A percentile compares a stretch with the other conserved stretches of the same genome.
These are phyloP conservation scores for Poicephalus gulielmi DNA, from an alignment of 2,113 vertebrate genomes.

Conservation along the genomic window DNA sequence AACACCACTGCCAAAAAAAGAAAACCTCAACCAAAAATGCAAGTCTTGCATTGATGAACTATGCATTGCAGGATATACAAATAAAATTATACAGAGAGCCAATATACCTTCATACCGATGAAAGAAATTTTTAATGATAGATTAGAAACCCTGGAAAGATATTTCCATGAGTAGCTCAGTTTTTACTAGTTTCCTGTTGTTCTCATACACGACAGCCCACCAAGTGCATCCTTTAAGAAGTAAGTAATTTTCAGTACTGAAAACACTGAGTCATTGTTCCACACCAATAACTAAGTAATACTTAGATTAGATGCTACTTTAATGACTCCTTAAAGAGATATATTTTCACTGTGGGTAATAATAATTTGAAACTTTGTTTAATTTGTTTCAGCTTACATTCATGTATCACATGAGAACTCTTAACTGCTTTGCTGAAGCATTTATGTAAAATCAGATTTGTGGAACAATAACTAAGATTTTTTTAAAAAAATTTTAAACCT, in stretches of 20 bases:
- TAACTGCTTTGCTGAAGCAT: background rate
- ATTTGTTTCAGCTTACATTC: background rate
- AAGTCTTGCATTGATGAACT: background rate
- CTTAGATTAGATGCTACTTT: background rate
- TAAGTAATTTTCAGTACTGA: background rate
- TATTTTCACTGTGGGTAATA: background rate
- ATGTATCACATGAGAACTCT: background rate
- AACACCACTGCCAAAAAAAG: background rate
- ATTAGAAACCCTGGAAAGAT: background rate
- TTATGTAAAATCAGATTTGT: background rate
- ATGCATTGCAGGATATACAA: background rate
- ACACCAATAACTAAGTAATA: background rate
- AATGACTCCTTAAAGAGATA: background rate
- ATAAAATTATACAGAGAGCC: background rate
- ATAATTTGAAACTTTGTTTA: background rate
- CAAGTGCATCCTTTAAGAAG: background rate
- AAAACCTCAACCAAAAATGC: background rate
- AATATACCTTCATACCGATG: background rate
- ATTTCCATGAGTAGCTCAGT: background rate
- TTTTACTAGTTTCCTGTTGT: background rate
- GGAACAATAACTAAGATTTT: background rate
- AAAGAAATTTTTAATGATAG: background rate
- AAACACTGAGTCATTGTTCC: background rate
- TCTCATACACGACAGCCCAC: background rate
- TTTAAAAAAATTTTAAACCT: background rate